Percentiles rank a stretch among this genome's conserved stretches.
These are phyloP conservation scores for Chymomyza procnemis DNA, from an alignment of 2,888 invertebrate species.

Conservation along the genomic window DNA sequence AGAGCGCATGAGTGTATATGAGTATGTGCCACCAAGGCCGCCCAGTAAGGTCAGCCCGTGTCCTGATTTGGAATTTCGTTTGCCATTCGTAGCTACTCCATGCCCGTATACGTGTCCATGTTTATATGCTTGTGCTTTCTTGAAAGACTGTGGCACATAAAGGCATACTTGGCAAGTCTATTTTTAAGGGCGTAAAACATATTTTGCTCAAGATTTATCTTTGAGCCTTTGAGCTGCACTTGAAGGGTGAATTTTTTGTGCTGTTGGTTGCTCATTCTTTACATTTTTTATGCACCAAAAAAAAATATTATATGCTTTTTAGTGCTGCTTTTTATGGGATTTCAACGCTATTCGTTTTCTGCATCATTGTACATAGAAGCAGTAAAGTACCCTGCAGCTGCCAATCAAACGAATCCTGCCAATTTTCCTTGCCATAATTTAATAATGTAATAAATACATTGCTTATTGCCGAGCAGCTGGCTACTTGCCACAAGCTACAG, in stretches of 20 bases:
- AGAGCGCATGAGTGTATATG: not conserved
- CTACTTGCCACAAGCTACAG: not conserved
- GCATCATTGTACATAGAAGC: not conserved
- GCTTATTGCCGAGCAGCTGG: not conserved
- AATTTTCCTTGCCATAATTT: not conserved
- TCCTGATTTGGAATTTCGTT: not conserved
- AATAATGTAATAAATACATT: not conserved
- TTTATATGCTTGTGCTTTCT: not conserved
- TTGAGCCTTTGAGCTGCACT: slow-evolving; percentile 4
- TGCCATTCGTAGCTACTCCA: not conserved
- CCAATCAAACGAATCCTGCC: slow-evolving; percentile 1
- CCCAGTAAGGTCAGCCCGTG: not conserved
- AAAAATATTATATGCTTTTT: slow-evolving; percentile 11
- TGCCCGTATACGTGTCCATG: not conserved
- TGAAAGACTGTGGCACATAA: not conserved
- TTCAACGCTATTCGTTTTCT: not conserved
- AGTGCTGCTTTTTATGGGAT: not conserved
- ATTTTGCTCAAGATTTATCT: not conserved
- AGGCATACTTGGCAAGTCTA: not conserved
- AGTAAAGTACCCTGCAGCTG: not conserved
- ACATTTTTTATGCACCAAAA: slow-evolving; percentile 28
- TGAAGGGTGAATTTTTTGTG: slow-evolving; percentile 18
- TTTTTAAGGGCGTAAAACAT: not conserved
- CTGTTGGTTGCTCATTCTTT: not conserved
- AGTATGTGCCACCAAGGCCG: not conserved